Base-by-base conservation (phyloP, 2,797 vertebrate species). In the Darevskia nairensis region DNA sequence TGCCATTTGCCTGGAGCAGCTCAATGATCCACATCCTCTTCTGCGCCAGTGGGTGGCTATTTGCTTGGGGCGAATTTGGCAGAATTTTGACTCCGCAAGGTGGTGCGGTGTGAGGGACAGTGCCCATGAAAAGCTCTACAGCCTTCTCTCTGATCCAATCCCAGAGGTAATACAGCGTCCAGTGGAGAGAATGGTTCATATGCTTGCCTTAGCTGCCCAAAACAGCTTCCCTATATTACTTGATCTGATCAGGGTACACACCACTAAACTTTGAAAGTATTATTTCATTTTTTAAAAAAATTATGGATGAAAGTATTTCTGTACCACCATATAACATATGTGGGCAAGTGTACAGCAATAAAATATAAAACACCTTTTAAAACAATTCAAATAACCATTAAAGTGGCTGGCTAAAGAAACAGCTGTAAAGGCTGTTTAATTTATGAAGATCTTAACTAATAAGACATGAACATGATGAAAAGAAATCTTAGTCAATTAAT, bases 31-130 rank as follows among this genome's bases (percentile, higher is more conserved):
- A 0, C 99, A 99, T 93, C 99, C 99, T 0, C 96, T 99, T 84
- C 97, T 99, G 90, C 98, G 99, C 85, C 99, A 99, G 95, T 99
- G 99, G 99, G 98, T 99, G 93, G 99, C 99, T 93, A 99, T 99
- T 95, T 99, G 99, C 93, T 95, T 99, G 35, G 99, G 99, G 0
- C 97, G 99, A 8, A 98, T 99, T 95, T 99, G 99, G 99, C 99
- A 99, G 97, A 99, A 99, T 96, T 99, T 99, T 5, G 99, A 99
- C 96, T 98, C 99, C 0, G 99, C 99, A 0, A 94, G 99, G 78
- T 99, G 99, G 99, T 99, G 99, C 0, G 99, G 99, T 0, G 99
- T 99, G 74, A 96, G 99, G 71, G 99, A 99, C 97, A 99, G 98
- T 0, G 99, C 99, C 29, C 99, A 99, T 0, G 99, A 99, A 92